Percentiles rank a stretch among this genome's conserved stretches.
These are phyloP conservation scores for Orientallactaga bullata DNA, from an alignment of 2,113 vertebrate genomes.

Conservation along the genomic window DNA sequence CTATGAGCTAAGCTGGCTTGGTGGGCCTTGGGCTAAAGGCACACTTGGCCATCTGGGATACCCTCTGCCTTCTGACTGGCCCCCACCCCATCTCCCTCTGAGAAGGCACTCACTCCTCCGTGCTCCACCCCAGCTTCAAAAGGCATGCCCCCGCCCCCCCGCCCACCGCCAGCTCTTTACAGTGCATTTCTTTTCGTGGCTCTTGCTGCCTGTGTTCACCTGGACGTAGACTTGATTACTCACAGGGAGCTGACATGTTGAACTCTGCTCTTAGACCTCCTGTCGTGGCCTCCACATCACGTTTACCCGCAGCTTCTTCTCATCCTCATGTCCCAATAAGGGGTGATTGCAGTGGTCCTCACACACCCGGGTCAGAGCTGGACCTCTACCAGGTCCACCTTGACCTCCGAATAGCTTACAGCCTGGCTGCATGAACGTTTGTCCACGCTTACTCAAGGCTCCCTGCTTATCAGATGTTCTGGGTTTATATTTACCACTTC, in stretches of 20 bases:
- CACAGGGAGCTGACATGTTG: not conserved
- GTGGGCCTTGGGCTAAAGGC: not conserved
- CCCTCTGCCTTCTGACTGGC: rapidly evolving
- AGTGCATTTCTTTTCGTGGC: not conserved
- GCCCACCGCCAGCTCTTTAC: not conserved
- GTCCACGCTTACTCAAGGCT: not conserved
- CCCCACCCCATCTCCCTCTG: not conserved
- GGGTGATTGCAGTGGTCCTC: not conserved
- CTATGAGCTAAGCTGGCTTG: not conserved
- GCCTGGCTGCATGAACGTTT: rapidly evolving
- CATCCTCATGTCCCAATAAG: not conserved
- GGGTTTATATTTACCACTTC: not conserved
- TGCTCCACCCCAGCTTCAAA: not conserved
- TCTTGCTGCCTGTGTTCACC: not conserved
- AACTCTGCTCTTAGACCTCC: not conserved
- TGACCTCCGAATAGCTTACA: not conserved
- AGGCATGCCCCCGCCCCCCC: rapidly evolving
- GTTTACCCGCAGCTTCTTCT: too few species aligned
- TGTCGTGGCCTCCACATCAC: too few species aligned
- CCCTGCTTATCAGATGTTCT: not conserved
- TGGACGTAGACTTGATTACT: not conserved
- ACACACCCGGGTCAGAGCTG: rapidly evolving
- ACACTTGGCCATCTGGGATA: rapidly evolving
- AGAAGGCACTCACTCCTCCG: not conserved
- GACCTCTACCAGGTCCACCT: not conserved